Evolutionary conservation across 2,113 vertebrate species (phyloP), one percentile per base, ranked within the genome.

Genomic region (Seriola rivoliana): DNA sequence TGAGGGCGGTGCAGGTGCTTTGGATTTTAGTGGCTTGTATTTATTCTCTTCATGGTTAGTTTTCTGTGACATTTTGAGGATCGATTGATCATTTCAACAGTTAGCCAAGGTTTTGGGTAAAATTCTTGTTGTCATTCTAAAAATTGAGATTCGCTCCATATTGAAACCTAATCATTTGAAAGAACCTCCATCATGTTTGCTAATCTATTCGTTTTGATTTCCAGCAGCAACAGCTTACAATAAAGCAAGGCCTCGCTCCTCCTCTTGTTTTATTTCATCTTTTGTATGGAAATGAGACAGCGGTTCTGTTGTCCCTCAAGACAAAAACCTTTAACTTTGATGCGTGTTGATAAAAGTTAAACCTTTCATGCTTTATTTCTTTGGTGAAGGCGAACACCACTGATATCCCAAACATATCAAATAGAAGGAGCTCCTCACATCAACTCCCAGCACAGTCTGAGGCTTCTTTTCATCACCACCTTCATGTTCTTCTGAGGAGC

Each of bases 201-300:
- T 19, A 34, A 34, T 21, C 21, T 21, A 68, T 19, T 34, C 8
- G 23, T 54, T 70, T 38, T 29, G 32, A 17, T 48, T n/a, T 73
- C 23, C 32, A 59, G 4, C 6, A 48, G 16, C 36, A 59, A 2
- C 3, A 48, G 16, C 36, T 34, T 40, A 73, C 10, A 34, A 1
- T 19, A 34, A 73, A 62, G 25, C 16, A n/a, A 17, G 32, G 29
- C 5, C 29, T 21, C 13, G 48, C 67, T 54, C 67, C 69, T 40
- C 68, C 36, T 59, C 32, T 23, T 58, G 4, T 58, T 62, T 71
- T 59, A 32, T 32, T 70, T 44, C 21, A 7, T 62, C 71, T 86
- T 60, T 86, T 67, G 57, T 62, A 71, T 82, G 65, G 58, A 80
- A 76, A 84, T 74, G 19, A 86, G 48, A 62, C 60, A n/a, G 57